Percentiles rank a stretch among this genome's conserved stretches.
Conservation (phyloP, 2,888 invertebrate genomes). For the Pammene aurita region DNA sequence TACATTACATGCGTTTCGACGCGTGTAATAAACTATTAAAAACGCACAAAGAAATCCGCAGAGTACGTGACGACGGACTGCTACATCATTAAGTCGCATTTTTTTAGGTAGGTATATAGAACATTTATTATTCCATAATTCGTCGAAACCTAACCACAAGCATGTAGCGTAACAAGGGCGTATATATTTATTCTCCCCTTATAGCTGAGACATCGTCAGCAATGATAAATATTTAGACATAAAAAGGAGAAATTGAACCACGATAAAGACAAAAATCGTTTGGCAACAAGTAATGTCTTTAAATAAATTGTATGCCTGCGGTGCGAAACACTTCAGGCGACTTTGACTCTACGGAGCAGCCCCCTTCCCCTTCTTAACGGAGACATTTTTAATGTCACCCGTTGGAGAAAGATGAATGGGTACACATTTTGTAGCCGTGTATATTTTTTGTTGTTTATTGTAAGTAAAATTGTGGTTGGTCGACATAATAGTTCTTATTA, state of each 20-base stretch:
- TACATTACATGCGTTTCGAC: constrained; percentile 39
- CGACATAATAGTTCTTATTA: constrained; percentile 73
- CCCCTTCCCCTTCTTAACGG: constrained; percentile 77
- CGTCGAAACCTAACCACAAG: constrained; percentile 11
- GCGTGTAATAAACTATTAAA: constrained; percentile 38
- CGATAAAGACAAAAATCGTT: constrained; percentile 50
- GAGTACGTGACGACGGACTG: constrained; percentile 19
- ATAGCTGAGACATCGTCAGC: constrained; percentile 60
- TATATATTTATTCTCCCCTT: constrained; percentile 62
- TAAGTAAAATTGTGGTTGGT: constrained; percentile 75
- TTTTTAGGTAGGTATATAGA: not conserved
- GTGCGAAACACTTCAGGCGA: constrained; percentile 60
- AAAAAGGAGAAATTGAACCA: constrained; percentile 54
- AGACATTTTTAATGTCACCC: constrained; percentile 81
- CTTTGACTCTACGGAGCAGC: constrained; percentile 65
- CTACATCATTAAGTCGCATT: constrained; percentile 9
- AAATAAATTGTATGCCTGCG: constrained; percentile 49
- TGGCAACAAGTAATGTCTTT: constrained; percentile 42
- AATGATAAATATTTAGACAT: constrained; percentile 69
- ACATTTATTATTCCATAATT: not conserved
- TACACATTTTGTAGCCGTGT: constrained; percentile 79
- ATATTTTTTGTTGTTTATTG: constrained; percentile 73
- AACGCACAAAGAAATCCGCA: constrained; percentile 9
- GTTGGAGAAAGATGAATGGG: constrained; percentile 81
- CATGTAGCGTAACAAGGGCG: constrained; percentile 43